phyloP scores from a whole-genome alignment of 2,797 vertebrate species.

The Rallus crepitans region DNA sequence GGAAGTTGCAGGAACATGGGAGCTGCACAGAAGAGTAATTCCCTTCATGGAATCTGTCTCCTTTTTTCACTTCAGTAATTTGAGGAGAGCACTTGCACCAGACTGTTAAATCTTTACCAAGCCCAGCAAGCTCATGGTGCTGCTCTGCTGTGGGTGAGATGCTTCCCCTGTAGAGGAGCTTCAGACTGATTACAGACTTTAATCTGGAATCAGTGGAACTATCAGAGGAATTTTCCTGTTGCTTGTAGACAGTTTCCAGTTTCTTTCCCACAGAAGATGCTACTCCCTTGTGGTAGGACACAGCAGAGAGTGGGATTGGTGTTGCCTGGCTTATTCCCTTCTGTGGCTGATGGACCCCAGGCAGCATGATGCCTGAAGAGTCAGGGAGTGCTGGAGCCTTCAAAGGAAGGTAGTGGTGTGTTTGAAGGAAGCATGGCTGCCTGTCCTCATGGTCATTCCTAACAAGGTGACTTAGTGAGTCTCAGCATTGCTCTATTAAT shows the following conservation, averaged over 20 bases:
- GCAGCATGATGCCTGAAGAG: not conserved
- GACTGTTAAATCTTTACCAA: not conserved
- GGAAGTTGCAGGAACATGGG: not conserved
- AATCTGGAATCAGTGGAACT: not conserved
- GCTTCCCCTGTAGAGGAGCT: not conserved
- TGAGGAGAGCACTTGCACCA: not conserved
- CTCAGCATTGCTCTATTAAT: not conserved
- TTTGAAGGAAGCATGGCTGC: not conserved
- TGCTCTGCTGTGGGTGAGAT: not conserved
- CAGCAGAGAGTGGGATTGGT: not conserved
- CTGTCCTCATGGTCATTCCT: not conserved
- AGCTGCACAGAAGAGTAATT: not conserved
- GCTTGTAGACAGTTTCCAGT: not conserved
- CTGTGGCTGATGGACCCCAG: not conserved
- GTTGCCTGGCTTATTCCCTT: not conserved
- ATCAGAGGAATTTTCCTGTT: not conserved
- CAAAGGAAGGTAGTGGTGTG: not conserved
- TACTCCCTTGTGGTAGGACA: not conserved
- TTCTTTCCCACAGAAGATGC: not conserved
- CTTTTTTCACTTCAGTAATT: not conserved
- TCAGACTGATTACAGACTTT: not conserved
- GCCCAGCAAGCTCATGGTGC: not conserved
- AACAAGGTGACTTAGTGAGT: not conserved
- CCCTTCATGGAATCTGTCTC: not conserved
- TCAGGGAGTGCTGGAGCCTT: not conserved